phyloP scores from a whole-genome alignment of 1,140 invertebrate genomes.

The Cherax quadricarinatus region DNA sequence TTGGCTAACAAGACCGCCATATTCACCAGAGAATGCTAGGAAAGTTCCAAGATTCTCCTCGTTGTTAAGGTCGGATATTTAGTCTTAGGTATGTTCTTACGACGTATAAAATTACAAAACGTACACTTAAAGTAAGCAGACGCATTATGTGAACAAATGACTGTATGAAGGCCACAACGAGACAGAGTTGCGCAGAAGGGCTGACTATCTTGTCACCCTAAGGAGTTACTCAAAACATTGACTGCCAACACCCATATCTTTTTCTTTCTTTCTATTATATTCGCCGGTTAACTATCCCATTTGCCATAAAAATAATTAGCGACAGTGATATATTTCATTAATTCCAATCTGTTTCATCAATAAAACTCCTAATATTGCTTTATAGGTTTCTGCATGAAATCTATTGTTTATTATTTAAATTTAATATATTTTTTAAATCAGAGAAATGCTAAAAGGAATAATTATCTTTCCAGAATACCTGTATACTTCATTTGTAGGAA shows the following conservation, averaged over 20 bases:
- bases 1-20: constrained; percentile 66
- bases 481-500: no score
- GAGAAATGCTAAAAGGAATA: no score
- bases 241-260: constrained; percentile 33
- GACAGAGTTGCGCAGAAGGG: constrained; percentile 10
- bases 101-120: neutral
- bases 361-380: no score
- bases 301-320: neutral
- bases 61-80: constrained; percentile 58
- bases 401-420: no score
- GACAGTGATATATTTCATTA: no score
- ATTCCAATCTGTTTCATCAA: no score
- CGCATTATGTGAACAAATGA: neutral
- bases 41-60: constrained; percentile 60
- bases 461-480: no score
- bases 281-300: neutral
- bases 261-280: neutral
- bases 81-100: neutral
- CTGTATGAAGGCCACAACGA: neutral
- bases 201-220: constrained; percentile 20
- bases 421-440: no score
- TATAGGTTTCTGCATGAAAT: no score
- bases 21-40: constrained; percentile 67
- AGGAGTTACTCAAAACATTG: constrained; percentile 34
- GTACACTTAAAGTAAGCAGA: neutral